Base-by-base conservation (phyloP, 2,888 invertebrate genomes). In the Ptychoptera albimana region DNA sequence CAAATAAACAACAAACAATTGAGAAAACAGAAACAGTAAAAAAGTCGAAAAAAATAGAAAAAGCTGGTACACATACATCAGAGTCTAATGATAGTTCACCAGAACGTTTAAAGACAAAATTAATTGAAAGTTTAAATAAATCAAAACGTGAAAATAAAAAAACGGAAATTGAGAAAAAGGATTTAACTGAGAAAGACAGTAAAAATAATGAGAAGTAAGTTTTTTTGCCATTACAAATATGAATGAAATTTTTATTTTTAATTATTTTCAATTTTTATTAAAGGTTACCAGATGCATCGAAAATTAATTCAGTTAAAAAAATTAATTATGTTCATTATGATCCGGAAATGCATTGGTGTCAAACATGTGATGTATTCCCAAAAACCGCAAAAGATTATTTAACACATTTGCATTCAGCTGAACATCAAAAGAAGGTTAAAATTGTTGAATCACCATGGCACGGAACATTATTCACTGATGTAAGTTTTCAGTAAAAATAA, bases 311-410 rank as follows among this genome's bases (percentile, higher is more conserved):
- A 39, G 4, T 7, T 36, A 16, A 66, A 42, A 71, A 74, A 60
- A 79, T 74, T 62, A 86, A 85, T 73, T 83, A 81, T 57, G 78
- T 84, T 43, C 83, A 85, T 66, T 88, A 85, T 59, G 88, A 89
- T 64, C 85, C 87, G 0, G 87, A 87, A 67, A 79, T 85, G 73
- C 87, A 88, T 60, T 89, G 89, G 89, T 89, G 88, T 61, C 74
- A 85, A 45, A 75, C 79, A 41, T 89, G 89, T 66, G 80, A 85
- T 61, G 80, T 82, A 54, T 89, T 89, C 63, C 88, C 88, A 30
- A 77, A 82, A 57, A 84, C 86, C 2, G 87, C 87, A 42, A 85
- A 86, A 61, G 85, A 86, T 60, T 84, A 82, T 61, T 67, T 89
- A 52, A 79, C 80, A 61, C 89, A 89, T 69, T 72, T 88, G 53